These are phyloP conservation scores for Metopolophium dirhodum DNA, from an alignment of 1,140 invertebrate species.

Conservation along the genomic window DNA sequence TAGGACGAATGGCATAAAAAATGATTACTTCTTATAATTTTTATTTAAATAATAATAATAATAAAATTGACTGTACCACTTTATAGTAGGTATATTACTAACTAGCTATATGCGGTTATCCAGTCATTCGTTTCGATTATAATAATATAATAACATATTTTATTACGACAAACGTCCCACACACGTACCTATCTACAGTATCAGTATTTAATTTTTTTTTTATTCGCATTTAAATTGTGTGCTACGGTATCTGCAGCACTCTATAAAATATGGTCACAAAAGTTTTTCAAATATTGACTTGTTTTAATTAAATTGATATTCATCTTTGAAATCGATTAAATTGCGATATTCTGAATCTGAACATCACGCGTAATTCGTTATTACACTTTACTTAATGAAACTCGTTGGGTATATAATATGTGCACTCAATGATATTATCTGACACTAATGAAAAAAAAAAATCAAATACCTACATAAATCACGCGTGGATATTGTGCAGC, in stretches of 20 bases:
- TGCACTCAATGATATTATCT: not conserved
- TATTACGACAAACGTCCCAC: not conserved
- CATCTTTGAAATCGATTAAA: not conserved
- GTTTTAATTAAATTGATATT: slow-evolving; percentile 21
- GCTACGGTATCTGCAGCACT: not conserved
- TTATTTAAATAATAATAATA: not conserved
- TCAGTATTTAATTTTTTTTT: not conserved
- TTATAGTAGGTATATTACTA: not conserved
- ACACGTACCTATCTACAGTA: not conserved
- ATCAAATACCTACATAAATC: not conserved
- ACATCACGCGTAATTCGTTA: not conserved
- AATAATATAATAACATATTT: not conserved
- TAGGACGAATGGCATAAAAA: not conserved
- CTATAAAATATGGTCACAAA: not conserved
- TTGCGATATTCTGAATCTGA: not conserved
- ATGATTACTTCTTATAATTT: not conserved
- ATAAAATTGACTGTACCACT: not conserved
- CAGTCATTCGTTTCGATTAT: not conserved
- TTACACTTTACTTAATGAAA: not conserved
- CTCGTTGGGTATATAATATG: not conserved
- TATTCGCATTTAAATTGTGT: not conserved
- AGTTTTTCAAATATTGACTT: not conserved
- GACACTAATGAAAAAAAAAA: not conserved
- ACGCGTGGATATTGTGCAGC: not conserved
- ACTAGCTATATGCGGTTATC: not conserved